Conservation (phyloP, 2,888 invertebrate species). For the Epinotia nisella region DNA sequence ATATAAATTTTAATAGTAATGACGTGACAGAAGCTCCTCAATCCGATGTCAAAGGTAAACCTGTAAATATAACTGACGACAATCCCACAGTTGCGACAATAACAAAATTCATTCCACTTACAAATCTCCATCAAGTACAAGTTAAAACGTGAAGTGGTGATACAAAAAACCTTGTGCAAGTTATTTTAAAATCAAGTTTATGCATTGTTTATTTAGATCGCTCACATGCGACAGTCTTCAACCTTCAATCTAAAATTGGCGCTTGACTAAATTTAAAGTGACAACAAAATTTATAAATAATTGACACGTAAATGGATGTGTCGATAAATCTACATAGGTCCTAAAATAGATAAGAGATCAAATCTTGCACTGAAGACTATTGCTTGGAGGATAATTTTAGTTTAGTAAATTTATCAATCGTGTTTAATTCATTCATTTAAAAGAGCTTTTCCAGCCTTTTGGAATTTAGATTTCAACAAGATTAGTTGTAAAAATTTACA, state of each 20-base stretch:
- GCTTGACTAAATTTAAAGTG: conserved; percentile 41
- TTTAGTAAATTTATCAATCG: conserved; percentile 70
- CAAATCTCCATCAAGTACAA: conserved; percentile 78
- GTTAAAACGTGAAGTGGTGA: conserved; percentile 78
- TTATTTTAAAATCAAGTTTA: conserved; percentile 77
- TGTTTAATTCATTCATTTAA: conserved; percentile 74
- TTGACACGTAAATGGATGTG: conserved; percentile 29
- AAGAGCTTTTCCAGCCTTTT: conserved; percentile 64
- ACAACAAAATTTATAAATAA: conserved; percentile 43
- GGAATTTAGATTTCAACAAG: conserved; percentile 51
- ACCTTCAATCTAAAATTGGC: conserved; percentile 42
- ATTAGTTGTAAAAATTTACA: not conserved
- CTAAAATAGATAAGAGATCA: not conserved
- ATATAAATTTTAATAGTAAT: conserved; percentile 66
- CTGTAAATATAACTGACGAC: conserved; percentile 75
- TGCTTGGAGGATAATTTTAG: conserved; percentile 62
- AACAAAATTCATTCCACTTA: conserved; percentile 83
- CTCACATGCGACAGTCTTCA: conserved; percentile 59
- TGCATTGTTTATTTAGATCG: conserved; percentile 75
- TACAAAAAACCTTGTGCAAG: conserved; percentile 75
- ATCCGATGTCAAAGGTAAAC: conserved; percentile 77
- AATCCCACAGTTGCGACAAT: conserved; percentile 67
- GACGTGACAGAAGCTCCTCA: conserved; percentile 81
- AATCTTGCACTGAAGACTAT: conserved; percentile 55
- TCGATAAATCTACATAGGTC: conserved; percentile 13